A percentile compares a stretch with the other conserved stretches of the same genome.
phyloP scores from a whole-genome alignment of 2,797 vertebrate species.

The Knipowitschia caucasica region DNA sequence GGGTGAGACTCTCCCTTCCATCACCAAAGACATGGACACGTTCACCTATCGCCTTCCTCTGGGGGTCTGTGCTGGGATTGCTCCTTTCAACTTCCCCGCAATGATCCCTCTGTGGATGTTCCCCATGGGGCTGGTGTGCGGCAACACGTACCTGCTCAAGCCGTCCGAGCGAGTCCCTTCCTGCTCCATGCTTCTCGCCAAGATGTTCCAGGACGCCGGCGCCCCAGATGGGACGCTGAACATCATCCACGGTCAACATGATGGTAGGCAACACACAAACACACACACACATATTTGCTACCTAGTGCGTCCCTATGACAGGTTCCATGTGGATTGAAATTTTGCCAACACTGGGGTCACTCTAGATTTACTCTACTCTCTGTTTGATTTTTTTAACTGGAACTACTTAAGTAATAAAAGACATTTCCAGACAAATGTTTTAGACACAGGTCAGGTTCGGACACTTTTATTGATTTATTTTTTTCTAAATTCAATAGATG shows the following conservation, averaged over 20 bases:
- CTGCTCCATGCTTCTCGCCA: constrained; percentile 89
- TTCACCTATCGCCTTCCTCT: constrained; percentile 88
- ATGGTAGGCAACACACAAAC: constrained; percentile 81
- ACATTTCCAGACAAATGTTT: too few species aligned
- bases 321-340: too few species aligned
- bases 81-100: constrained; percentile 95
- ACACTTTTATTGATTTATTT: too few species aligned
- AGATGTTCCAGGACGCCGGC: constrained; percentile 91
- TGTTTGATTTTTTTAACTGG: too few species aligned
- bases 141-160: constrained; percentile 94
- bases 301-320: too few species aligned
- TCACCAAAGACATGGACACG: constrained; percentile 97
- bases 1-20: constrained; percentile 92
- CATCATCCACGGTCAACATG: constrained; percentile 91
- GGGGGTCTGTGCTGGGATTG: constrained; percentile 91
- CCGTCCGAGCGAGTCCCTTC: constrained; percentile 92
- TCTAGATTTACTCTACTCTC: too few species aligned
- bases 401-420: too few species aligned
- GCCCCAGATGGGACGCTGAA: constrained; percentile 92
- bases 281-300: too few species aligned
- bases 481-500: too few species aligned
- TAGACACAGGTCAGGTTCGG: too few species aligned
- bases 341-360: too few species aligned
- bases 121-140: constrained; percentile 92
- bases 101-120: constrained; percentile 99